These are phyloP conservation scores for Heliconius erato DNA, from an alignment of 2,888 invertebrate genomes.

Conservation along the genomic window DNA sequence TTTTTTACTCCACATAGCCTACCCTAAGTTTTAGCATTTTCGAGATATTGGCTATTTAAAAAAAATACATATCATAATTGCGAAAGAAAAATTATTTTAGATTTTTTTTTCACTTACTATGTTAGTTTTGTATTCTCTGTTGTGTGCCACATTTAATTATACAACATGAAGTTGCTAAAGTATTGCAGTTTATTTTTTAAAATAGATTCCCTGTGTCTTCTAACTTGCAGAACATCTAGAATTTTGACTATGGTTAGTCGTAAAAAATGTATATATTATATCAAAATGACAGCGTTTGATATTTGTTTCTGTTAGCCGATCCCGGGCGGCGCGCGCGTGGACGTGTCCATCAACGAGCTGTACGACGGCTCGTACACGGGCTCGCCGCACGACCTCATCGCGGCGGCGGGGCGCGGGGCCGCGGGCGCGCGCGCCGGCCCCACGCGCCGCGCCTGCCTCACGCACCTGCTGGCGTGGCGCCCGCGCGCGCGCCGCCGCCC, in stretches of 20 bases:
- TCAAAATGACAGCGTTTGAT: no score
- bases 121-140: no score
- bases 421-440: constrained; percentile 91
- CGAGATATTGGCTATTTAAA: background rate
- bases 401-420: constrained; percentile 90
- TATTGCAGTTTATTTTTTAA: no score
- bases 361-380: constrained; percentile 98
- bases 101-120: no score
- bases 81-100: no score
- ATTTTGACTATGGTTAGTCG: no score
- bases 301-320: constrained; percentile 84
- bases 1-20: background rate
- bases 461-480: constrained; percentile 82
- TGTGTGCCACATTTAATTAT: no score
- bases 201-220: no score
- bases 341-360: constrained; percentile 97
- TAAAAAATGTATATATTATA: no score
- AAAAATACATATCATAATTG: no score
- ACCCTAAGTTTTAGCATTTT: background rate
- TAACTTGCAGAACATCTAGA: no score
- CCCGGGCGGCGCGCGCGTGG: constrained; percentile 93
- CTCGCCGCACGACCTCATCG: constrained; percentile 94
- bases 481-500: constrained; percentile 90
- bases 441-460: constrained; percentile 92
- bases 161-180: no score